phyloP scores from a whole-genome alignment of 2,797 vertebrate genomes.

The Rhinophrynus dorsalis region DNA sequence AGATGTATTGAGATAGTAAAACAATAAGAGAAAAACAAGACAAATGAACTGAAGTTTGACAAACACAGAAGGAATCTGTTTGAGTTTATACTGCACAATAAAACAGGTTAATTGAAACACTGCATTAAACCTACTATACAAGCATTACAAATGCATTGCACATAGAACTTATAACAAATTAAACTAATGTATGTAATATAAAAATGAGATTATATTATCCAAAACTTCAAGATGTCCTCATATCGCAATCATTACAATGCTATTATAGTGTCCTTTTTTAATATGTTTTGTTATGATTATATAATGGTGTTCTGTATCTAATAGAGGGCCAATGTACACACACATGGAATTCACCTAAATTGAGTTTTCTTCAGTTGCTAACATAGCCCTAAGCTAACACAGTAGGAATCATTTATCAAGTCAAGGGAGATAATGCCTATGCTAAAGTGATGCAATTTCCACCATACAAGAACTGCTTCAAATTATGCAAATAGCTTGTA shows the following conservation, averaged over 20 bases:
- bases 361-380: slow-evolving; percentile 44
- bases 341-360: slow-evolving; percentile 30
- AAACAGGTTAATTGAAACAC: slow-evolving; percentile 34
- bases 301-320: slow-evolving; percentile 18
- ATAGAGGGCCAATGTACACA: slow-evolving; percentile 30
- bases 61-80: slow-evolving; percentile 31
- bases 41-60: slow-evolving; percentile 54
- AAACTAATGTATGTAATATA: background rate
- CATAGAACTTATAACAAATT: background rate
- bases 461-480: slow-evolving; percentile 27
- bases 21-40: slow-evolving; percentile 72
- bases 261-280: slow-evolving; percentile 12
- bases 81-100: slow-evolving; percentile 18
- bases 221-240: background rate
- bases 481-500: slow-evolving; percentile 40
- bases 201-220: background rate
- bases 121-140: slow-evolving; percentile 2
- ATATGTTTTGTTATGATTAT: slow-evolving; percentile 18
- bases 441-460: slow-evolving; percentile 36
- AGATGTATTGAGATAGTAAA: slow-evolving; percentile 87
- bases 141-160: background rate
- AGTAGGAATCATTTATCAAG: slow-evolving; percentile 42
- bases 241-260: background rate
- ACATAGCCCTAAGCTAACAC: slow-evolving; percentile 40
- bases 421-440: slow-evolving; percentile 36